Percentiles rank a stretch among this genome's conserved stretches.
These are phyloP conservation scores for Metaphire vulgaris DNA, from an alignment of 1,140 invertebrate species.

Conservation along the genomic window DNA sequence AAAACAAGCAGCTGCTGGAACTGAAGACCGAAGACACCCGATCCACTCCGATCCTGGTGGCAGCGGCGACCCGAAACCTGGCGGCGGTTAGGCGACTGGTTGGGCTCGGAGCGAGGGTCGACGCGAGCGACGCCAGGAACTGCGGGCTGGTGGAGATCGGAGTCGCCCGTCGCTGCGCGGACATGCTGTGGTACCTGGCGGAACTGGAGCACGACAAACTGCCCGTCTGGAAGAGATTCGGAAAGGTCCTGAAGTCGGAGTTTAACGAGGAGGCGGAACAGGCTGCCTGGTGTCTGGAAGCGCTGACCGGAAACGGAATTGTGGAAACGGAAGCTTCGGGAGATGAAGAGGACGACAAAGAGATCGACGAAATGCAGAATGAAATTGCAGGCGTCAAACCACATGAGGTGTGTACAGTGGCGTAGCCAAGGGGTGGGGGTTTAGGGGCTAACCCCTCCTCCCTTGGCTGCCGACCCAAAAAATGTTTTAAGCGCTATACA, in stretches of 20 bases:
- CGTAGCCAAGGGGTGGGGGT: too few relatives aligned
- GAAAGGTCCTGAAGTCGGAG: conserved; percentile 42
- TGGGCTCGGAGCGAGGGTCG: not conserved
- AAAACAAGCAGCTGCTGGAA: conserved; percentile 33
- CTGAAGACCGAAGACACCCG: conserved; percentile 45
- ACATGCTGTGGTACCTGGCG: conserved; percentile 43
- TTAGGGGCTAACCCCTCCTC: too few relatives aligned
- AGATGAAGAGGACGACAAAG: not conserved
- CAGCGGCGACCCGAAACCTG: conserved; percentile 40
- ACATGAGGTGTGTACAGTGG: too few relatives aligned
- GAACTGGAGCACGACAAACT: conserved; percentile 37
- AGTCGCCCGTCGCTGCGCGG: conserved; percentile 39
- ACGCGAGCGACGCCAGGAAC: conserved; percentile 40
- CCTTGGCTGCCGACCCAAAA: too few relatives aligned
- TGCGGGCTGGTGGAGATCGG: conserved; percentile 50
- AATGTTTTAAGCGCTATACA: too few relatives aligned
- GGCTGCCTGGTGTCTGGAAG: conserved; percentile 43
- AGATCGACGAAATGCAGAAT: not conserved
- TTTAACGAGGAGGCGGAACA: conserved; percentile 43
- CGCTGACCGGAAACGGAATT: conserved; percentile 34
- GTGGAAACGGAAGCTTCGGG: not conserved
- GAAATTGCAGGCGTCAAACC: too few relatives aligned
- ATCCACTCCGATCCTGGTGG: conserved; percentile 46
- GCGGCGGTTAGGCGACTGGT: conserved; percentile 42
- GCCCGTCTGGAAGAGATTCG: conserved; percentile 48